Percentiles rank a stretch among this genome's conserved stretches.
Evolutionary conservation across 2,888 invertebrate genomes (phyloP).

Genomic region (Hydroisotoma schaefferi): DNA sequence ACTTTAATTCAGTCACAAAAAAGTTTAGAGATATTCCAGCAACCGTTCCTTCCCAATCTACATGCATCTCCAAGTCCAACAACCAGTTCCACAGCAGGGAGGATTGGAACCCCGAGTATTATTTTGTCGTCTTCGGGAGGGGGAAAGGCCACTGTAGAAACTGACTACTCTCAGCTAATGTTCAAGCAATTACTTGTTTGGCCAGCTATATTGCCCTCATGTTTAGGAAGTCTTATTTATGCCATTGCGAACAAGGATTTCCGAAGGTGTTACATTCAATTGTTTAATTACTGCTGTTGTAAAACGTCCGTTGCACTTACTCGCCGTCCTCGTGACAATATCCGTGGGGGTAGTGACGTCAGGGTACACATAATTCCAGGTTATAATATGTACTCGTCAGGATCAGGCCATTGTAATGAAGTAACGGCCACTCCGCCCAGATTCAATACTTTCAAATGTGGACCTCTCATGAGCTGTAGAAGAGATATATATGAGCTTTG

Average conservation of each 20-base stretch:
- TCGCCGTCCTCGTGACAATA: conserved; percentile 58
- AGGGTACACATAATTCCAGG: conserved; percentile 71
- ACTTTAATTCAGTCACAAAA: conserved; percentile 17
- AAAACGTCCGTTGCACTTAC: conserved; percentile 69
- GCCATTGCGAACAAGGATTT: conserved; percentile 64
- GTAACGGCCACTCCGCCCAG: conserved; percentile 40
- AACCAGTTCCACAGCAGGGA: too few relatives aligned
- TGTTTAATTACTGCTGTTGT: conserved; percentile 74
- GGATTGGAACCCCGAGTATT: too few relatives aligned
- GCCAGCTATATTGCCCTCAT: conserved; percentile 47
- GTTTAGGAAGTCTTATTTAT: conserved; percentile 43
- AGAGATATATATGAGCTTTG: conserved; percentile 48
- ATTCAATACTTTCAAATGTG: conserved; percentile 43
- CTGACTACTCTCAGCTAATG: conserved; percentile 1
- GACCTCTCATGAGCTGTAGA: conserved; percentile 40
- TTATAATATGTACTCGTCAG: conserved; percentile 60
- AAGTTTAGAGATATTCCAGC: background rate
- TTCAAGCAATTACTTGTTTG: conserved; percentile 44
- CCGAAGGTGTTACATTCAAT: conserved; percentile 65
- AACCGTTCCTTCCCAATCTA: background rate
- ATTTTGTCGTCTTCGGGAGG: background rate
- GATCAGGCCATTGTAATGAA: conserved; percentile 41
- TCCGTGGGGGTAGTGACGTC: conserved; percentile 53
- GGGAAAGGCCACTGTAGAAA: background rate
- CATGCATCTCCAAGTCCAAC: too few relatives aligned